Conservation (phyloP, 2,797 vertebrate species). For the Echeneis naucrates region DNA sequence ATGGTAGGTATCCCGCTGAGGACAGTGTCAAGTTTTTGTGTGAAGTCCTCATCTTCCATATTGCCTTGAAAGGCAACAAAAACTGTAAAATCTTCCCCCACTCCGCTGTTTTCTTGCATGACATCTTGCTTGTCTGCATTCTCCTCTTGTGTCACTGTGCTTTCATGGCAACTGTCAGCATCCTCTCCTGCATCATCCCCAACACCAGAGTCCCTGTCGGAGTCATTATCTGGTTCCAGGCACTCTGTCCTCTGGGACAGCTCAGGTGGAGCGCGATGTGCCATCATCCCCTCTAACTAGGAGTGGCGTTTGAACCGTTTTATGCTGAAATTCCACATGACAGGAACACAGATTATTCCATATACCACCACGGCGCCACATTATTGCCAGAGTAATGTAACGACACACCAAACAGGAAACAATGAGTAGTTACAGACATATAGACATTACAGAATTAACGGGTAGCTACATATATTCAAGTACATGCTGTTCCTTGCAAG, state of each 20-base stretch:
- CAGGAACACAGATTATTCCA: constrained; percentile 13
- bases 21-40: constrained; percentile 90
- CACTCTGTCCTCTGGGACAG: constrained; percentile 82
- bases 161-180: constrained; percentile 64
- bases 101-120: constrained; percentile 44
- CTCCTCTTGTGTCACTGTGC: constrained; percentile 46
- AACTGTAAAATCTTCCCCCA: constrained; percentile 87
- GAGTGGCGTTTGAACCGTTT: constrained; percentile 72
- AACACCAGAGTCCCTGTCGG: constrained; percentile 92
- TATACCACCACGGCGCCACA: background rate
- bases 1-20: constrained; percentile 90
- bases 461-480: background rate
- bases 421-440: background rate
- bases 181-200: constrained; percentile 88
- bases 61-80: constrained; percentile 96
- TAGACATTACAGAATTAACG: too few relatives aligned
- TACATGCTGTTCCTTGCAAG: background rate
- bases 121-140: constrained; percentile 38
- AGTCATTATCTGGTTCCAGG: constrained; percentile 82
- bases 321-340: constrained; percentile 66
- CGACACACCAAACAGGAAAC: background rate
- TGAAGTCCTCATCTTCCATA: constrained; percentile 93
- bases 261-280: constrained; percentile 67
- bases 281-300: constrained; percentile 81
- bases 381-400: background rate